Evolutionary conservation across 2,797 vertebrate species (phyloP), one percentile per base, ranked within the genome.

Genomic region (Benthosema pterotum): DNA sequence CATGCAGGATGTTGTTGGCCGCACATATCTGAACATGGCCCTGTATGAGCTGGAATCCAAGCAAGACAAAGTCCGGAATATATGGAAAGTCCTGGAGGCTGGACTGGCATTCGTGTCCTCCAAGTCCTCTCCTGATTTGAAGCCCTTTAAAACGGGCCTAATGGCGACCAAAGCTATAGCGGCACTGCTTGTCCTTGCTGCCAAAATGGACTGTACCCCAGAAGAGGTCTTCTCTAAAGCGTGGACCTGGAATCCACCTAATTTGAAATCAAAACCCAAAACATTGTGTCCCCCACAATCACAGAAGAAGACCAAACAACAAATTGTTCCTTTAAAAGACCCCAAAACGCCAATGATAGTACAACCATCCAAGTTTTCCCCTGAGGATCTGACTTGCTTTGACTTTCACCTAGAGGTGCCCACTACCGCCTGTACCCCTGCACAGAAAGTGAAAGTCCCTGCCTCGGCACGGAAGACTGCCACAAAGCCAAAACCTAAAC

Each of bases 241-340:
- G 15, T 95, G 94, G 95, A 74, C 78, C 6, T 96, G 93, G 93
- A 92, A 91, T 53, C 78, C 89, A 43, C 47, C 76, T 14, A 79
- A 59, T 47, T 52, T 68, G 17, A 65, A 76, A 74, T 58, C n/a
- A 0, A 74, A 86, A 52, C 62, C 75, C 57, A 83, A 87, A 84
- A 55, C 11, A 0, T 67, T 42, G 0, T 55, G 63, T 12, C 13
- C 61, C 0, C 51, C 69, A 59, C 45, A 76, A 13, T 58, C 8
- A 14, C 19, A 65, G 17, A 92, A 81, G 82, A 93, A 83, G 70
- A 38, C 71, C 12, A 83, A 89, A 80, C 79, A 84, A 3, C n/a
- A 64, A 0, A 42, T 45, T 17, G 32, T 53, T 43, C n/a, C 25
- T 8, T 55, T 14, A 12, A 14, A 63, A 82, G 53, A 49, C 22